Evolutionary conservation across 2,888 invertebrate genomes (phyloP).

Genomic region (Agrenia bidenticulata): DNA sequence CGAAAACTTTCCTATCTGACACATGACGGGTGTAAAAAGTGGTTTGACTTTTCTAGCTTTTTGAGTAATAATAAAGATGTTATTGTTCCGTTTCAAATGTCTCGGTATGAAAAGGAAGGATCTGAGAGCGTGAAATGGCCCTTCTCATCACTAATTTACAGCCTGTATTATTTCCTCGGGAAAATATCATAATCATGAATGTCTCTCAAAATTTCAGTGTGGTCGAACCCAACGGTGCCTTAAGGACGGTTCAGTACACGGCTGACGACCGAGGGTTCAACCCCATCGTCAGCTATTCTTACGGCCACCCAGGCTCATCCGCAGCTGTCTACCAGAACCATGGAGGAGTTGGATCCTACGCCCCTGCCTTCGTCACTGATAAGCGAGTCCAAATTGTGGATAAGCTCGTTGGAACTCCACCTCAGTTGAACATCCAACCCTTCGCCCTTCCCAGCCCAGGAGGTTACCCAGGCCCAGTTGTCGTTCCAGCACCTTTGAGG

Average conservation of each 20-base stretch:
- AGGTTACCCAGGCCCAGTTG: conserved; percentile 18
- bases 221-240: conserved; percentile 49
- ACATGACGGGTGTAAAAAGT: neutral
- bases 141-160: too few species aligned
- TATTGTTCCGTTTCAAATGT: too few species aligned
- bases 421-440: conserved; percentile 26
- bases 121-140: too few species aligned
- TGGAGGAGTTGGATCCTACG: conserved; percentile 25
- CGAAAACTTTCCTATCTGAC: neutral
- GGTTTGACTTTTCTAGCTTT: too few species aligned
- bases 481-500: conserved; percentile 32
- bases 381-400: conserved; percentile 39
- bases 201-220: conserved; percentile 35
- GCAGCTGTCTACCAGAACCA: conserved; percentile 23
- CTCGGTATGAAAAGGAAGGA: too few species aligned
- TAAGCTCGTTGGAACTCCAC: conserved; percentile 36
- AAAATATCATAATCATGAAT: too few species aligned
- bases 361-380: conserved; percentile 37
- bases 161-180: too few species aligned
- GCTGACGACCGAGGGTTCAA: conserved; percentile 51
- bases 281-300: conserved; percentile 46
- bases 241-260: conserved; percentile 48
- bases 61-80: too few species aligned
- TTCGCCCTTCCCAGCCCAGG: conserved; percentile 27
- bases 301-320: conserved; percentile 41